Evolutionary conservation across 2,113 vertebrate genomes (phyloP), one percentile per base, ranked within the genome.

Genomic region (Synchiropus splendidus): DNA sequence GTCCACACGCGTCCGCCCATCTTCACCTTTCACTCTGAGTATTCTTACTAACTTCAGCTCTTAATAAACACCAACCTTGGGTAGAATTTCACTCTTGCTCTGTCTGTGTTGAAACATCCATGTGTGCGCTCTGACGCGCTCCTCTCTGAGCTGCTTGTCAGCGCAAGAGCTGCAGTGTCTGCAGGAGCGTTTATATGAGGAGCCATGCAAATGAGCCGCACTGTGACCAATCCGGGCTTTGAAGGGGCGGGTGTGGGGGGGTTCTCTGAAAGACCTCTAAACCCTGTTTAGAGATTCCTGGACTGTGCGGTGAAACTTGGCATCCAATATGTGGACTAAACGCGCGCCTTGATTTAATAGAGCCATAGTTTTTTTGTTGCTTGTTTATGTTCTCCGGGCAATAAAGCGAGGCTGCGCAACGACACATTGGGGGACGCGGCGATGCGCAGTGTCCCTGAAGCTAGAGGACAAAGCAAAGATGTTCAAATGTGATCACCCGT

Each of bases 181-280:
- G 77, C 75, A 3, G 75, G 15, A 70, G 64, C 73, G 87, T 93
- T 91, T 87, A 89, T 93, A 94, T 79, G 75, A 68, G 69, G 84
- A 61, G 80, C 58, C 84, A 96, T 97, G 92, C 89, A 93, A 95
- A 97, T 92, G 67, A 78, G 85, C 48, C 57, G 51, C 64, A 50
- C 70, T 80, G 80, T 83, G 80, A 78, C 85, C 83, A 87, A 73
- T 73, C 47, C 61, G 68, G 49, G 58, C 74, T 66, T 67, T 67
- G 67, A 4, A 13, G 6, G 43, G 16, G 42, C 6, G 11, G 11
- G 14, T 3, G 42, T 21, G 2, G 18, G 17, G 36, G 30, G 18
- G 16, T 27, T 68, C 74, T 78, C 77, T 71, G 62, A 78, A 80
- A 80, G 76, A 82, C 73, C 72, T 75, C 82, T 76, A 82, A 75